Conservation (phyloP, 1,140 invertebrate genomes). For the Drosophila ercepeae region DNA sequence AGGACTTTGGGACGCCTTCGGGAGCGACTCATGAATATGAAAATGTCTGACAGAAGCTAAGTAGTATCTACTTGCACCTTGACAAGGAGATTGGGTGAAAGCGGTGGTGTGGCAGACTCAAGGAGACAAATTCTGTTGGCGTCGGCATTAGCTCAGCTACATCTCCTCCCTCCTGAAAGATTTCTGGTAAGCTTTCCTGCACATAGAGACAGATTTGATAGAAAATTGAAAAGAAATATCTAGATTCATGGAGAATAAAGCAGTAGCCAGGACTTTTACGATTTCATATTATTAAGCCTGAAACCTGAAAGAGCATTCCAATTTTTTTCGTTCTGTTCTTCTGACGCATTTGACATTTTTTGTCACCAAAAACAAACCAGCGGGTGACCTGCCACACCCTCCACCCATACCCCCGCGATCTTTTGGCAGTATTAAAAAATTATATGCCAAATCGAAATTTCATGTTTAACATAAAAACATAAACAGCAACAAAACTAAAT, state of each 20-base stretch:
- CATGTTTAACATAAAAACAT: slow-evolving; percentile 78
- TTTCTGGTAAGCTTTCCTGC: slow-evolving; percentile 11
- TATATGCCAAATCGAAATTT: slow-evolving; percentile 82
- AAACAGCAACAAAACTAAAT: slow-evolving; percentile 57
- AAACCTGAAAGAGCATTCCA: not conserved
- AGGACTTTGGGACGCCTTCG: not conserved
- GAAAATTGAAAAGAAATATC: not conserved
- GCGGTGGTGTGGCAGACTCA: not conserved
- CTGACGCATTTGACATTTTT: slow-evolving; percentile 73
- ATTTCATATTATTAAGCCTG: too few species aligned
- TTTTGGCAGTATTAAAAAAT: slow-evolving; percentile 66
- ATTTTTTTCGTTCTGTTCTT: not conserved
- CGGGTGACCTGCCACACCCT: slow-evolving; percentile 44
- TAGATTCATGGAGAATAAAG: not conserved
- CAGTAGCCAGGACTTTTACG: too few species aligned
- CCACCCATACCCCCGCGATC: not conserved
- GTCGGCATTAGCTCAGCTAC: slow-evolving; percentile 44
- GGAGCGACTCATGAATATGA: slow-evolving; percentile 71
- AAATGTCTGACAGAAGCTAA: slow-evolving; percentile 61
- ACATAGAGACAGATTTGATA: slow-evolving; percentile 4
- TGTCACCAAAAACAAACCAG: slow-evolving; percentile 71
- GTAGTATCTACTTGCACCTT: slow-evolving; percentile 45
- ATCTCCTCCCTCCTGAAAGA: not conserved
- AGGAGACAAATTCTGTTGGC: slow-evolving; percentile 28
- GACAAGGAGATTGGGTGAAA: slow-evolving; percentile 12